Conservation (phyloP, 2,888 invertebrate species). For the Ypsolopha sequella region DNA sequence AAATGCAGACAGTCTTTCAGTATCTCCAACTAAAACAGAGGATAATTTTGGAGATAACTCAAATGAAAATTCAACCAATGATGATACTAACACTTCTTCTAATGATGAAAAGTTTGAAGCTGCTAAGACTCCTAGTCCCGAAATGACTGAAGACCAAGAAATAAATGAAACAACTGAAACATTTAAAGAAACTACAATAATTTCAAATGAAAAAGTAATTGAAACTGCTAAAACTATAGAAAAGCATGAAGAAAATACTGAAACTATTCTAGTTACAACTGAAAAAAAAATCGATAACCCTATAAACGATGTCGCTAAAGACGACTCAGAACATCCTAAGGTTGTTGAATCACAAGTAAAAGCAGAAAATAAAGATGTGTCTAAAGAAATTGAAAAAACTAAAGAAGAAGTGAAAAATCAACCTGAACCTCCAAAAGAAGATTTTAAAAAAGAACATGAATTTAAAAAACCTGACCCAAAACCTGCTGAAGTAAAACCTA, state of each 20-base stretch:
- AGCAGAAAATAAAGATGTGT: neutral
- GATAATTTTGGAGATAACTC: conserved; percentile 52
- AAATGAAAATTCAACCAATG: conserved; percentile 30
- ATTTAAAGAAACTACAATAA: too few species aligned
- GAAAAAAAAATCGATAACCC: too few species aligned
- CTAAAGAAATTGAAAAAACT: neutral
- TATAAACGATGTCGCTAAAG: too few species aligned
- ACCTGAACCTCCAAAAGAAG: conserved; percentile 1
- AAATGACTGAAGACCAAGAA: too few species aligned
- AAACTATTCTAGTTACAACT: too few species aligned
- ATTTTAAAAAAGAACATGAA: conserved; percentile 21
- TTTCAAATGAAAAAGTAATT: too few species aligned
- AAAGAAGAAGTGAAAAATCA: conserved; percentile 2
- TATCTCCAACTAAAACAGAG: conserved; percentile 45
- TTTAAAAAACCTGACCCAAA: conserved; percentile 28
- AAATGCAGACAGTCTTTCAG: conserved; percentile 18
- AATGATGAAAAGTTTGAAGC: conserved; percentile 1
- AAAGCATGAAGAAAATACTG: too few species aligned
- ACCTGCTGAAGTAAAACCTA: conserved; percentile 26
- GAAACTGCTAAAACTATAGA: too few species aligned
- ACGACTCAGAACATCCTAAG: too few species aligned
- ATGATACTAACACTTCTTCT: neutral
- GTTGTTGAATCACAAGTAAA: too few species aligned
- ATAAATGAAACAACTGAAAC: too few species aligned
- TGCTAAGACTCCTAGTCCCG: neutral